Evolutionary conservation across 1,140 invertebrate genomes (phyloP), one percentile per base, ranked within the genome.

Genomic region (Eumaeus atala): DNA sequence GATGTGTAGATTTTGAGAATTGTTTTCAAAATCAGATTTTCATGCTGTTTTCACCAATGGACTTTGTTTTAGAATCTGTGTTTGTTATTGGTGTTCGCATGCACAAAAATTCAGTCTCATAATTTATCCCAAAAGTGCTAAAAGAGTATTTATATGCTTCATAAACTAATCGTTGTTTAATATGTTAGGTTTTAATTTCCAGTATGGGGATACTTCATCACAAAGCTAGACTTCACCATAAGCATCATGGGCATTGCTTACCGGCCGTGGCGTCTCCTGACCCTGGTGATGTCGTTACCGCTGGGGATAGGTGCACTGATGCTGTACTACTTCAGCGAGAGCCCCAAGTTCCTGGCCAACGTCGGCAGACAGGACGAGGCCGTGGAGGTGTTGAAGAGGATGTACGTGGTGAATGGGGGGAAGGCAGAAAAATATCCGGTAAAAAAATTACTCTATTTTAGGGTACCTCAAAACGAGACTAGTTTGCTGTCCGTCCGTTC

Each of bases 191-290:
- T n/a, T 8, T 52, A 17, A 18, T 52, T 72, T 72, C 36, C 70
- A 81, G 79, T 72, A 47, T 71, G 68, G 53, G 77, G 66, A n/a
- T 85, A 83, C 59, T 56, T 82, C 3, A 92, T 54, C 49, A 87
- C 62, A 63, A 90, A 59, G 88, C 56, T 84, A 42, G 70, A 77
- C 51, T 87, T 89, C 40, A 65, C 81, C 12, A 64, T 75, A 21
- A 73, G 68, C 8, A 21, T 85, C 58, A 21, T 74, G 73, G 59
- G 78, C 57, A 68, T 90, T 79, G 52, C 80, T 55, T 69, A 89
- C 84, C 67, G 89, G 73, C 91, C 90, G 11, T 95, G 93, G 93
- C 84, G 93, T 12, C 80, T 93, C 3, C 92, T 92, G 68, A 77
- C 93, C 1, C 73, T 91, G 0, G 56, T 92, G 0, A 92, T 91